Evolutionary conservation across 2,888 invertebrate genomes (phyloP), one percentile per base, ranked within the genome.

Genomic region (Magallana nippona): DNA sequence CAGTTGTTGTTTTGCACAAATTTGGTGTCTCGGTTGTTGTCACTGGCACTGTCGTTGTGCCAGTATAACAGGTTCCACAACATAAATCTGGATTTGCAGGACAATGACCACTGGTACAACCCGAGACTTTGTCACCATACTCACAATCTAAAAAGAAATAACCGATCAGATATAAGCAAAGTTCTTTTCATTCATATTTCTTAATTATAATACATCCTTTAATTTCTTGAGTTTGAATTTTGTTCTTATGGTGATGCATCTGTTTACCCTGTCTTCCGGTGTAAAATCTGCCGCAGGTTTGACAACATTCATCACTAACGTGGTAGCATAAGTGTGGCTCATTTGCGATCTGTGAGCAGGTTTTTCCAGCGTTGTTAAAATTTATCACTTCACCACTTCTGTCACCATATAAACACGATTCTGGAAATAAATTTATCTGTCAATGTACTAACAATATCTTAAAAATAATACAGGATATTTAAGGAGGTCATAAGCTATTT

Each of bases 361-460:
- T 88, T 55, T 84, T 56, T 2, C 83, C 84, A 13, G 79, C 82
- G n/a, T 78, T 79, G 1, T 84, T 81, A 55, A 86, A 79, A 17
- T 82, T 22, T 22, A 84, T 81, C 84, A 89, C 84, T 78, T 87
- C 17, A 55, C 88, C 87, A n/a, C 88, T 87, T 22, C 85, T 83
- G 82, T 91, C 90, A 11, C 91, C 91, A 56, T 88, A 88, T 55
- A 88, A 87, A 86, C 91, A 91, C 3, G 82, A 58, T 58, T 88
- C 89, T 77, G 57, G 10, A 55, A 85, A 58, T n/a, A n/a, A n/a
- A n/a, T n/a, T n/a, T n/a, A n/a, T n/a, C n/a, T n/a, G n/a, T n/a
- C n/a, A n/a, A n/a, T n/a, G n/a, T n/a, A n/a, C n/a, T n/a, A n/a
- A n/a, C n/a, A n/a, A n/a, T n/a, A n/a, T n/a, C n/a, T n/a, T n/a